Conservation (phyloP, 2,113 vertebrate species). For the Oryzias woworae region DNA sequence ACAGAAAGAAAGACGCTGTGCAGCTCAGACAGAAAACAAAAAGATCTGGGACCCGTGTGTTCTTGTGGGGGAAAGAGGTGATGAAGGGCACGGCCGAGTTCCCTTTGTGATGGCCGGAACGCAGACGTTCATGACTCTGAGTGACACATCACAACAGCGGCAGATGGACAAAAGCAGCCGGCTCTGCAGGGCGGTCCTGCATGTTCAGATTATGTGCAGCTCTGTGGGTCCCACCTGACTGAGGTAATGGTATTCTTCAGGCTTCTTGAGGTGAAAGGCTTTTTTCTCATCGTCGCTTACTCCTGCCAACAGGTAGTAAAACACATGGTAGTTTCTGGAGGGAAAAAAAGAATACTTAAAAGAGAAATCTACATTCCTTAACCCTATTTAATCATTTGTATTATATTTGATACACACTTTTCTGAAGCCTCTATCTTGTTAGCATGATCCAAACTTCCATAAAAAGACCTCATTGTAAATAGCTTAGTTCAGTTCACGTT, state of each 20-base stretch:
- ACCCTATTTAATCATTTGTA: background rate
- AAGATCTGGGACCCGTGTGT: background rate
- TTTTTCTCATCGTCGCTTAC: constrained; percentile 91
- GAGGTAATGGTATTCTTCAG: constrained; percentile 98
- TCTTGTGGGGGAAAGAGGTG: constrained; percentile 20
- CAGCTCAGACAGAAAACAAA: constrained; percentile 1
- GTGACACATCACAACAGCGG: background rate
- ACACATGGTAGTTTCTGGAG: constrained; percentile 96
- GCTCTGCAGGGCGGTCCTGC: too few species aligned
- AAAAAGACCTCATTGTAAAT: too few species aligned
- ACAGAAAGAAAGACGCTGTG: constrained; percentile 2
- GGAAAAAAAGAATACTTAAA: constrained; percentile 26
- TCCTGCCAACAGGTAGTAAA: constrained; percentile 99
- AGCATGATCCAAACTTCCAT: too few species aligned
- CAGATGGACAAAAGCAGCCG: background rate
- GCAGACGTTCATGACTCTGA: background rate
- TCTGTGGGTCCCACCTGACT: constrained; percentile 85
- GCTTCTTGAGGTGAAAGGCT: constrained; percentile 91
- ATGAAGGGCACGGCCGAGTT: constrained; percentile 48
- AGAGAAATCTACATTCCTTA: background rate
- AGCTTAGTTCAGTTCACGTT: too few species aligned
- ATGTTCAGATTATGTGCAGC: background rate
- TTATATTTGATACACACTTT: too few species aligned
- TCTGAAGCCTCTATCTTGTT: too few species aligned
- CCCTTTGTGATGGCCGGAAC: constrained; percentile 22